These are phyloP conservation scores for Trididemnum clinides DNA, from an alignment of 23 tunicate genomes.

Conservation along the genomic window DNA sequence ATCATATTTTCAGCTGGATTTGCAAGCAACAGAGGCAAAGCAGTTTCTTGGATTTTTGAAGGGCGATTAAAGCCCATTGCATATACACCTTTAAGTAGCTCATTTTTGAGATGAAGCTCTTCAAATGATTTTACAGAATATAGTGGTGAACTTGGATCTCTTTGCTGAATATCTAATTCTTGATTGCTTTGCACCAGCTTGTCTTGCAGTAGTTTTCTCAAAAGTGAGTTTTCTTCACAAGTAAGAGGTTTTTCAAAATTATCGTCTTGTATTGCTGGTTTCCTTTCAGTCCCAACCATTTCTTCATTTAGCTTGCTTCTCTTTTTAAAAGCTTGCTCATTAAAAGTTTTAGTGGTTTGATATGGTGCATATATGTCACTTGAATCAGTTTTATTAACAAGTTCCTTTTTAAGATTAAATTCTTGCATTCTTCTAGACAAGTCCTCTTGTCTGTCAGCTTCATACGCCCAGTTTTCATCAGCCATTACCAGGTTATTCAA, in stretches of 20 bases:
- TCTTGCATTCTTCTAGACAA: slow-evolving; percentile 24
- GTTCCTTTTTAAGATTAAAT: slow-evolving; percentile 2
- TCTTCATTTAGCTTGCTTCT: too few species aligned
- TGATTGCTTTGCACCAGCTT: slow-evolving; percentile 84
- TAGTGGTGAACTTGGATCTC: slow-evolving; percentile 95
- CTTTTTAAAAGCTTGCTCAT: background rate
- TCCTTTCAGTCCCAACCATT: background rate
- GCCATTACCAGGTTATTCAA: slow-evolving; percentile 54
- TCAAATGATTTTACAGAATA: slow-evolving; percentile 90
- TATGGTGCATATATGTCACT: background rate
- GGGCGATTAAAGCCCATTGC: slow-evolving; percentile 97
- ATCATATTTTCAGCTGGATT: slow-evolving; percentile 98
- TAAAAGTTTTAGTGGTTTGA: background rate
- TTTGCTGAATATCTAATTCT: slow-evolving; percentile 85
- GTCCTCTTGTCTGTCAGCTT: slow-evolving; percentile 76
- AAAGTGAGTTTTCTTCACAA: slow-evolving; percentile 66
- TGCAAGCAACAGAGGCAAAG: slow-evolving; percentile 81
- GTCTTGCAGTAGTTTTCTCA: slow-evolving; percentile 68
- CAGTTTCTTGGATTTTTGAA: slow-evolving; percentile 98
- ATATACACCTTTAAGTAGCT: slow-evolving; percentile 70
- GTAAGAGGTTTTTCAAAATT: slow-evolving; percentile 69
- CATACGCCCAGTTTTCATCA: slow-evolving; percentile 94
- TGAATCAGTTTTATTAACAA: background rate
- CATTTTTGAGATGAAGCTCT: slow-evolving; percentile 61
- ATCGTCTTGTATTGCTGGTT: too few species aligned